Evolutionary conservation across 2,797 vertebrate genomes (phyloP).

Genomic region (Hephaestus fuliginosus): DNA sequence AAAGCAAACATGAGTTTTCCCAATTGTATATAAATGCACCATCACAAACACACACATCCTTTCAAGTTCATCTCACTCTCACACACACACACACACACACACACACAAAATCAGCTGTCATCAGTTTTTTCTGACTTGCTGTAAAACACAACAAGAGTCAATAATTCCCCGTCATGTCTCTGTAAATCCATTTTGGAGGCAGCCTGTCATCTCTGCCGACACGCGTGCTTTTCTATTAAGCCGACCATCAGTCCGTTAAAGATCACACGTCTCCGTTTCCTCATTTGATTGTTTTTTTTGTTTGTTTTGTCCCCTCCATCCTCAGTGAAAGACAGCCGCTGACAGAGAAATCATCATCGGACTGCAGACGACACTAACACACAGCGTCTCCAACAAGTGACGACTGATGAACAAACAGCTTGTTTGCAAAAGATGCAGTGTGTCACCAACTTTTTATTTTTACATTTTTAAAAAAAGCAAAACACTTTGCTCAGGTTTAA

Average conservation of each 20-base stretch:
- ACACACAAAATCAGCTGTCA: constrained; percentile 40
- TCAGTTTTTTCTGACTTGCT: constrained; percentile 31
- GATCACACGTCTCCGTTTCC: constrained; percentile 55
- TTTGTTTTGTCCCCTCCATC: not conserved
- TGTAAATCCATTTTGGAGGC: constrained; percentile 39
- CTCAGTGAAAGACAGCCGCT: constrained; percentile 14
- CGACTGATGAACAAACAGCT: constrained; percentile 2
- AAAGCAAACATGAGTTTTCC: too few species aligned
- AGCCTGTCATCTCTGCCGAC: constrained; percentile 48
- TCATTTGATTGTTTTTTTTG: constrained; percentile 7
- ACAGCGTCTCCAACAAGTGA: not conserved
- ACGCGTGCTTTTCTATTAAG: constrained; percentile 39
- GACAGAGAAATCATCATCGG: constrained; percentile 29
- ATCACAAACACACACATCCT: not conserved
- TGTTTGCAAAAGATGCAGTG: not conserved
- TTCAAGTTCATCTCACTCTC: not conserved
- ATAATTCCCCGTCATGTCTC: constrained; percentile 51
- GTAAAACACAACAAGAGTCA: constrained; percentile 63
- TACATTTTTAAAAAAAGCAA: not conserved
- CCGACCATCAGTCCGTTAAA: constrained; percentile 52
- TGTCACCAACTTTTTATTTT: not conserved
- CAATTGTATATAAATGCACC: not conserved
- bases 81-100: constrained; percentile 1
- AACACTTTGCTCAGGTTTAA: not conserved
- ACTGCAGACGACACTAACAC: not conserved